Percentiles rank a stretch among this genome's conserved stretches.
Evolutionary conservation across 2,888 invertebrate genomes (phyloP).

Genomic region (Erebia aethiops): DNA sequence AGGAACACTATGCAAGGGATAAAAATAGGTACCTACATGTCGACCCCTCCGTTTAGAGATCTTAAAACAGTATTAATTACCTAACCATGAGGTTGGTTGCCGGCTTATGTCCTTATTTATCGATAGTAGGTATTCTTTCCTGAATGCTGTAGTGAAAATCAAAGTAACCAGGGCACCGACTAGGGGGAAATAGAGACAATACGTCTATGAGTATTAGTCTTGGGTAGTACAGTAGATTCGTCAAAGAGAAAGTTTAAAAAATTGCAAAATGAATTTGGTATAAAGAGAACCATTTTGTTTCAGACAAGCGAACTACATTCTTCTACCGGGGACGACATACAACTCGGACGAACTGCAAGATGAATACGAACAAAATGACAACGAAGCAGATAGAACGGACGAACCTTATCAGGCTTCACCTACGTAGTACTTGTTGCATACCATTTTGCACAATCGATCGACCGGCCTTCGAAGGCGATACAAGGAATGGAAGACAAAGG

Average conservation of each 20-base stretch:
- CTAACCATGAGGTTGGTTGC: too few species aligned
- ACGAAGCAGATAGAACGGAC: slow-evolving; percentile 39
- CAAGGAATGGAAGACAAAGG: neutral
- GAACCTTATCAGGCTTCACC: slow-evolving; percentile 50
- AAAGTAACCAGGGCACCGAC: too few species aligned
- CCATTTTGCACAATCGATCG: neutral
- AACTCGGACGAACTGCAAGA: slow-evolving; percentile 47
- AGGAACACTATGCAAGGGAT: too few species aligned
- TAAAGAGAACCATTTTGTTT: slow-evolving; percentile 34
- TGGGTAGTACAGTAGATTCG: too few species aligned
- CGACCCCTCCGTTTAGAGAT: too few species aligned
- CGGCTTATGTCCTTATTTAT: too few species aligned
- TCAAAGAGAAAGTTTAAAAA: too few species aligned
- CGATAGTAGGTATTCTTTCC: too few species aligned
- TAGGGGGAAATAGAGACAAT: too few species aligned
- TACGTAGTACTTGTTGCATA: slow-evolving; percentile 34
- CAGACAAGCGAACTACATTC: slow-evolving; percentile 66
- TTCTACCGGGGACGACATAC: slow-evolving; percentile 58
- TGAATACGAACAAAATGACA: slow-evolving; percentile 35
- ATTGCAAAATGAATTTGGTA: neutral
- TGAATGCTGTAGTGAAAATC: too few species aligned
- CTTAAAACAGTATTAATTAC: neutral
- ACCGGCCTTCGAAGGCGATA: neutral
- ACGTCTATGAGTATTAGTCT: too few species aligned
- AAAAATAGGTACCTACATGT: too few species aligned